Evolutionary conservation across 1,140 invertebrate genomes (phyloP), one percentile per base, ranked within the genome.

Genomic region (Eurosta solidaginis): DNA sequence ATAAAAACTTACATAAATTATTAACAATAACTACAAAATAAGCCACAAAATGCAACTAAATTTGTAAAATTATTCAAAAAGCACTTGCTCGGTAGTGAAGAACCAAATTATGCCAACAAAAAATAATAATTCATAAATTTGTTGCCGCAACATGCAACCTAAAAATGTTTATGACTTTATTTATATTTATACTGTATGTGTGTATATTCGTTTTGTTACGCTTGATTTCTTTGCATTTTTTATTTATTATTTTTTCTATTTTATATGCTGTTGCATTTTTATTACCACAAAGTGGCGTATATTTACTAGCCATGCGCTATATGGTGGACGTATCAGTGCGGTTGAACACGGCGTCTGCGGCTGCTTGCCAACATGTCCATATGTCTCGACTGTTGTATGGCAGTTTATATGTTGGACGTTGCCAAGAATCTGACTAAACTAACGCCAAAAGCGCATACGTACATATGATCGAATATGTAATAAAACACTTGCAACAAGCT

Each of bases 91-190:
- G 17, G 22, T 25, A 17, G 17, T 17, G 59, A 27, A 25, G 22
- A 22, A 52, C 49, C 45, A n/a, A 52, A 22, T 22, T 25, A 25
- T 52, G 52, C 52, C 52, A 54, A 27, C 52, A 25, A 54, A 25
- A 54, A 68, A 68, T 68, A 68, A 68, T 68, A 68, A 68, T 68
- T 68, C 59, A 68, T 42, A 68, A 40, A 68, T 68, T 68, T 68
- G 59, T 36, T 42, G 59, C 59, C 59, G 59, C 59, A 68, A 68
- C 59, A 68, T 68, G 59, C 59, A 68, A 68, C 59, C 59, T 68
- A 68, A 68, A 54, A 68, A 68, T 68, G 33, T 68, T 68, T 68
- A 68, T 68, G 59, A 40, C 59, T 68, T 22, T 42, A 68, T 68
- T 68, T 68, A 42, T 68, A 68, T 42, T n/a, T n/a, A n/a, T n/a